Evolutionary conservation across 2,113 vertebrate species (phyloP).

Genomic region (Myotis davidii): DNA sequence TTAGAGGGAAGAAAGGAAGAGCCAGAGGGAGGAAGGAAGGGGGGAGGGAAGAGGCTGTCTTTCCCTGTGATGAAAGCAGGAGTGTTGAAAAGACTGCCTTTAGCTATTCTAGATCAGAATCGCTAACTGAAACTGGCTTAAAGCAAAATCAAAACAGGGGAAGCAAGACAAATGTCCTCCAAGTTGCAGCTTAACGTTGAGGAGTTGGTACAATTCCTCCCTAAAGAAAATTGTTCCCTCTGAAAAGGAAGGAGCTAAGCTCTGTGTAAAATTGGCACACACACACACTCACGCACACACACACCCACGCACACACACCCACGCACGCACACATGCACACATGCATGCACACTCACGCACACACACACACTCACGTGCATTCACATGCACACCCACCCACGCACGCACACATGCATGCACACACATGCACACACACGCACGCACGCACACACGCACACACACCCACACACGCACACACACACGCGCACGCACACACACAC

Average conservation of each 20-base stretch:
- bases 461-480: too few relatives aligned
- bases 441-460: too few relatives aligned
- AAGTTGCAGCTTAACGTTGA: slow-evolving; percentile 15
- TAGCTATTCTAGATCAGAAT: not conserved
- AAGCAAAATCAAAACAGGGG: slow-evolving; percentile 40
- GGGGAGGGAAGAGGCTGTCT: not conserved
- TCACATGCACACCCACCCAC: not conserved
- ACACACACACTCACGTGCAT: too few relatives aligned
- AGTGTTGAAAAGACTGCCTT: not conserved
- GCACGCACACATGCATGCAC: too few relatives aligned
- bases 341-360: rapidly evolving
- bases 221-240: slow-evolving; percentile 38
- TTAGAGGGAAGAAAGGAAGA: not conserved
- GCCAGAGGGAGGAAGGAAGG: not conserved
- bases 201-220: not conserved
- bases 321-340: rapidly evolving
- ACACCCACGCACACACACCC: too few relatives aligned
- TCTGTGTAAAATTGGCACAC: not conserved
- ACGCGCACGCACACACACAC: rapidly evolving
- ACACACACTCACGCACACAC: rapidly evolving
- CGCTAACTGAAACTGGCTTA: not conserved
- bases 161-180: slow-evolving; percentile 8
- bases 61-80: not conserved
- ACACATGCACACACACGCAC: too few relatives aligned
- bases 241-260: slow-evolving; percentile 39